phyloP scores from a whole-genome alignment of 2,888 invertebrate genomes.

The Camponotus fellah region DNA sequence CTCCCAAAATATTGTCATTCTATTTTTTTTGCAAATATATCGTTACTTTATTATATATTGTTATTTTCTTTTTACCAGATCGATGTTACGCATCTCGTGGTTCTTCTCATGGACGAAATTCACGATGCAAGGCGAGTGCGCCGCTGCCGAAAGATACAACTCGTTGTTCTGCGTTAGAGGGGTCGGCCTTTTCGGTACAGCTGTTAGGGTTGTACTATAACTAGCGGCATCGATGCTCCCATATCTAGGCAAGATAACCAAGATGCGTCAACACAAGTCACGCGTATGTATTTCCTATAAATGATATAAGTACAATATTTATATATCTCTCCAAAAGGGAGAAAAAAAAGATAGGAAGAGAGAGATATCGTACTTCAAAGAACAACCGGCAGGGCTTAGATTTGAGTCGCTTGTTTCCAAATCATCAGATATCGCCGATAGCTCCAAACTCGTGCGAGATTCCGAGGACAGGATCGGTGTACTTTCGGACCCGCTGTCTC shows the following conservation, averaged over 20 bases:
- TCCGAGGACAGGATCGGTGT: slow-evolving; percentile 82
- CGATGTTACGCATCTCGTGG: slow-evolving; percentile 74
- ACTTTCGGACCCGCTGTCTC: slow-evolving; percentile 83
- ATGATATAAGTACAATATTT: background rate
- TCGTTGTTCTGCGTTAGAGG: slow-evolving; percentile 65
- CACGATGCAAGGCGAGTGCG: slow-evolving; percentile 55
- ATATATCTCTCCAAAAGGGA: background rate
- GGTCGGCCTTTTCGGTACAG: slow-evolving; percentile 73
- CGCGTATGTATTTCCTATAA: background rate
- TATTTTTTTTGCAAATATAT: background rate
- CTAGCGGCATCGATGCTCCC: slow-evolving; percentile 74
- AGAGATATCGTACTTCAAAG: slow-evolving; percentile 70
- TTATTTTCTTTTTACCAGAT: slow-evolving; percentile 72
- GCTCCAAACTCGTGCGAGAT: slow-evolving; percentile 77
- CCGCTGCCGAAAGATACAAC: slow-evolving; percentile 54
- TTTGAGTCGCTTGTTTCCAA: slow-evolving; percentile 83
- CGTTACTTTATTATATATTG: background rate
- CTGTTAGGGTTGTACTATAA: slow-evolving; percentile 69
- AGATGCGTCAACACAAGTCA: slow-evolving; percentile 1
- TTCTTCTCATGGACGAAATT: slow-evolving; percentile 69
- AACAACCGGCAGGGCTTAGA: slow-evolving; percentile 65
- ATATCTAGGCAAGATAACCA: slow-evolving; percentile 67
- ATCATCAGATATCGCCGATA: slow-evolving; percentile 79
- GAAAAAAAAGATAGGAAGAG: background rate
- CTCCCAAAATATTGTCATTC: too few relatives aligned